phyloP scores from a whole-genome alignment of 2,888 invertebrate species.

The Galeruca laticollis region DNA sequence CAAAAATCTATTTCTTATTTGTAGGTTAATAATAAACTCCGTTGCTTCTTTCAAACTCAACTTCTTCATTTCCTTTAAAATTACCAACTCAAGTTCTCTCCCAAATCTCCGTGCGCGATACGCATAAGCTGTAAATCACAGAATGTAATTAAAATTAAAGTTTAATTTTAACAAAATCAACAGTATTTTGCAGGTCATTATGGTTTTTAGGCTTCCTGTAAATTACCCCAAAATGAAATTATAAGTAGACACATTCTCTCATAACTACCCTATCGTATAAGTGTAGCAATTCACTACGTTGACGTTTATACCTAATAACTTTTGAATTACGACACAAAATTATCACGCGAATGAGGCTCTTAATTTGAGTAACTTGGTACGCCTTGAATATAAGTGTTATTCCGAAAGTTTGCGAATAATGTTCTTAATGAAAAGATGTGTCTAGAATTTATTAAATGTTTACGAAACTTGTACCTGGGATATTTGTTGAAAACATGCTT shows the following conservation, averaged over 20 bases:
- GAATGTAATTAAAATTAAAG: not conserved
- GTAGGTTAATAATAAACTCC: too few relatives aligned
- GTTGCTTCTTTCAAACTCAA: too few relatives aligned
- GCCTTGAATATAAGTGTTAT: conserved; percentile 29
- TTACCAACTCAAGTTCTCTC: not conserved
- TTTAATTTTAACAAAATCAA: conserved; percentile 5
- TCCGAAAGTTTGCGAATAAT: conserved; percentile 27
- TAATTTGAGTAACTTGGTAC: conserved; percentile 30
- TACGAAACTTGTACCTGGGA: conserved; percentile 10
- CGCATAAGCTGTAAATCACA: not conserved
- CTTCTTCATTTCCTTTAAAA: too few relatives aligned
- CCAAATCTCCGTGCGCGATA: not conserved
- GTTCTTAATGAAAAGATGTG: conserved; percentile 28
- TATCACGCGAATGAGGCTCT: conserved; percentile 30
- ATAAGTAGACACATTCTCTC: conserved; percentile 32
- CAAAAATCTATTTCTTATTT: too few relatives aligned
- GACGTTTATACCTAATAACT: conserved; percentile 38
- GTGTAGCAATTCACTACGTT: conserved; percentile 34
- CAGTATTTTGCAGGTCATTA: not conserved
- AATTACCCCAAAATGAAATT: conserved; percentile 26
- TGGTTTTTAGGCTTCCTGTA: not conserved
- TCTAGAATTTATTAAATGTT: conserved; percentile 20
- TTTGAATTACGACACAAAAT: conserved; percentile 35
- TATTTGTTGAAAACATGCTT: too few relatives aligned
- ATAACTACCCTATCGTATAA: conserved; percentile 31